phyloP scores from a whole-genome alignment of 2,888 invertebrate genomes.

The Drosophila mayaguana region DNA sequence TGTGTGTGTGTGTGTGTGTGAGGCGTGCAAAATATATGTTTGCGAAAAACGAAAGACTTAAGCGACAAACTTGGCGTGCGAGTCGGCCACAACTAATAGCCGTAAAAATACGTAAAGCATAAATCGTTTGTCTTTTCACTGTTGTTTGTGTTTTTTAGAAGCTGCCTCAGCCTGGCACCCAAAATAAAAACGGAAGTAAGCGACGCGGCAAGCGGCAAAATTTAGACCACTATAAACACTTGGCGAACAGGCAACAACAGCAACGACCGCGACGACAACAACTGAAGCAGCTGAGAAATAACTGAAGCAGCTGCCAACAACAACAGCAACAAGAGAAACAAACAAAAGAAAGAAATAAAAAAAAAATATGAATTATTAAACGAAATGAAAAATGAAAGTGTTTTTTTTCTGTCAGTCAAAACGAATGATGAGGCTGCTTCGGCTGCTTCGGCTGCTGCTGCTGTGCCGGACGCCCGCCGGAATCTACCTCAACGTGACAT shows the following conservation, averaged over 20 bases:
- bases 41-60: constrained; percentile 64
- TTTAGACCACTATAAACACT: constrained; percentile 71
- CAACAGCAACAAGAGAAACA: constrained; percentile 29
- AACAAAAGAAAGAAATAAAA: constrained; percentile 32
- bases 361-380: constrained; percentile 74
- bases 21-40: constrained; percentile 48
- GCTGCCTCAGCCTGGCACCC: constrained; percentile 50
- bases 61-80: constrained; percentile 73
- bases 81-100: constrained; percentile 59
- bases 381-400: constrained; percentile 78
- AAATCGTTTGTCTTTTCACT: constrained; percentile 50
- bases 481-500: constrained; percentile 73
- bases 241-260: constrained; percentile 33
- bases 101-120: constrained; percentile 60
- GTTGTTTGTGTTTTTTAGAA: constrained; percentile 48
- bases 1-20: constrained; percentile 31
- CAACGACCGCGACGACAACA: constrained; percentile 14
- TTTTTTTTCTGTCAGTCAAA: constrained; percentile 64
- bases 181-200: constrained; percentile 68
- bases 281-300: constrained; percentile 53
- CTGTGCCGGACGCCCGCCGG: constrained; percentile 42
- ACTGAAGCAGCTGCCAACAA: constrained; percentile 34
- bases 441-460: constrained; percentile 28
- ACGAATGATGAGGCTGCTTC: constrained; percentile 42
- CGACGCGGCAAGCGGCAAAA: constrained; percentile 65